A percentile compares a stretch with the other conserved stretches of the same genome.
Conservation (phyloP, 2,888 invertebrate species). For the Holacanthella duospinosa region DNA sequence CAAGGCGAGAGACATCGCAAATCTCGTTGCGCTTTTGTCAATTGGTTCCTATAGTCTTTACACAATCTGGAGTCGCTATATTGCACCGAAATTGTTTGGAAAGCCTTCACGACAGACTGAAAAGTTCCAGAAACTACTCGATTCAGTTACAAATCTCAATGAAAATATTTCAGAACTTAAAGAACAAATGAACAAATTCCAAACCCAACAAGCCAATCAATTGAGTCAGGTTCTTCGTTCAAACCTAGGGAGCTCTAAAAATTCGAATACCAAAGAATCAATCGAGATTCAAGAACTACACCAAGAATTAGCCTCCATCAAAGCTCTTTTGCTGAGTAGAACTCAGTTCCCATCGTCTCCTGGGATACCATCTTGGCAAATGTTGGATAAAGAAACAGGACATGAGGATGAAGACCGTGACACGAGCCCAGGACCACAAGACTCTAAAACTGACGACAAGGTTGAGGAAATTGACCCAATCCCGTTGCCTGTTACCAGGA, state of each 20-base stretch:
- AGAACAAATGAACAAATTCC: slow-evolving; percentile 26
- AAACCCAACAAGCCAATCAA: slow-evolving; percentile 8
- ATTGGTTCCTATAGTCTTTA: slow-evolving; percentile 67
- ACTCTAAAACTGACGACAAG: neutral
- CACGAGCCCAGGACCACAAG: neutral
- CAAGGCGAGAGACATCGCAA: slow-evolving; percentile 52
- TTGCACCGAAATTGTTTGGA: slow-evolving; percentile 59
- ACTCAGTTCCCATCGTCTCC: slow-evolving; percentile 32
- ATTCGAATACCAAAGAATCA: slow-evolving; percentile 7
- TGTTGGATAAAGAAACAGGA: slow-evolving; percentile 18
- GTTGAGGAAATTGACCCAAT: neutral
- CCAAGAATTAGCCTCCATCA: slow-evolving; percentile 59
- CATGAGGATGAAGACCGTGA: neutral
- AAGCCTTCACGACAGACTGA: slow-evolving; percentile 39
- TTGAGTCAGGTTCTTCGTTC: slow-evolving; percentile 2
- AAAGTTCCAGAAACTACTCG: slow-evolving; percentile 31
- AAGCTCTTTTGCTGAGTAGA: slow-evolving; percentile 56
- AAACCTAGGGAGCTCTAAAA: neutral
- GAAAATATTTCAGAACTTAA: slow-evolving; percentile 32
- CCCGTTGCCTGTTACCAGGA: neutral
- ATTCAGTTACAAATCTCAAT: slow-evolving; percentile 30
- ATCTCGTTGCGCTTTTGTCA: slow-evolving; percentile 63
- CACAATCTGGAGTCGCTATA: slow-evolving; percentile 65
- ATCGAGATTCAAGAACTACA: slow-evolving; percentile 53
- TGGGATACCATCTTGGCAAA: slow-evolving; percentile 36